Conservation (phyloP, 2,113 vertebrate genomes). For the Albula goreensis region DNA sequence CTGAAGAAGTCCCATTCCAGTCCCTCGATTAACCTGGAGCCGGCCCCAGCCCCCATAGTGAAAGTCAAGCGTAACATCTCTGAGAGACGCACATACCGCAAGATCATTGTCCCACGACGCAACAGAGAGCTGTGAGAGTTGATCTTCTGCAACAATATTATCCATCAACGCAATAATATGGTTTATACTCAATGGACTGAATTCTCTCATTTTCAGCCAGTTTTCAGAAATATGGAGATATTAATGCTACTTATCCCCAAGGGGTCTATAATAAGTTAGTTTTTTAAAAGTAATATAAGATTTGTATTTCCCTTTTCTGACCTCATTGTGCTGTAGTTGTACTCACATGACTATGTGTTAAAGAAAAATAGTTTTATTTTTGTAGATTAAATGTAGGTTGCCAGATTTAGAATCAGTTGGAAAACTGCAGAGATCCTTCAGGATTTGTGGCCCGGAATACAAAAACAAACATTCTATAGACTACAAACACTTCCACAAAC, state of each 20-base stretch:
- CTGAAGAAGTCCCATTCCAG: slow-evolving; percentile 86
- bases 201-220: neutral
- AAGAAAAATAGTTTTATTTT: neutral
- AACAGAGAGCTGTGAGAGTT: slow-evolving; percentile 72
- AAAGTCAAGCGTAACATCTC: slow-evolving; percentile 89
- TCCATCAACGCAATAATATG: neutral
- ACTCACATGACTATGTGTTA: neutral
- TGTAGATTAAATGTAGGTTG: no score
- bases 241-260: neutral
- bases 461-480: neutral
- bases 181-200: neutral
- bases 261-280: neutral
- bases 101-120: slow-evolving; percentile 73
- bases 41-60: slow-evolving; percentile 51
- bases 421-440: no score
- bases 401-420: no score
- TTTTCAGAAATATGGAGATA: neutral
- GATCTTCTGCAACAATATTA: rapidly evolving
- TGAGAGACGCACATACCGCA: slow-evolving; percentile 84
- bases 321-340: neutral
- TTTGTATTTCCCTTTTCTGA: neutral
- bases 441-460: neutral
- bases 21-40: slow-evolving; percentile 81
- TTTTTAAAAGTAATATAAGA: neutral
- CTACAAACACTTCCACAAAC: neutral